Evolutionary conservation across 37 sponge, comb jelly and placozoan species (phyloP).

Genomic region (Geodia barretti): DNA sequence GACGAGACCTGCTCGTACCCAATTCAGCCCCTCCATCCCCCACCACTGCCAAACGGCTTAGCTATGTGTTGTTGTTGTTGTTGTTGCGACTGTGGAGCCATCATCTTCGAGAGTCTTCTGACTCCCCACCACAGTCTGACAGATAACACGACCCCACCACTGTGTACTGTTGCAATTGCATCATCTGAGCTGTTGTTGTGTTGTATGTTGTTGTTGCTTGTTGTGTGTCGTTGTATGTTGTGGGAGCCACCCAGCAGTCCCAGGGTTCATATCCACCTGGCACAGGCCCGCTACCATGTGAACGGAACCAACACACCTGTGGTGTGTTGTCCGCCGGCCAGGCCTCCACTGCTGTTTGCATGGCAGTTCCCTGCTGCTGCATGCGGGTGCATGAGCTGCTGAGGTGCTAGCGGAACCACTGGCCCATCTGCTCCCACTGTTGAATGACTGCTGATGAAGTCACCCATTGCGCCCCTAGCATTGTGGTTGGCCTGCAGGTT

Average conservation of each 20-base stretch:
- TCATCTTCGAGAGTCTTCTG: no score
- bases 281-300: neutral
- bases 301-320: neutral
- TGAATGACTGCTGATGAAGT: neutral
- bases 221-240: neutral
- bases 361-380: neutral
- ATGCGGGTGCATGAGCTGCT: no score
- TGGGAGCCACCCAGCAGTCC: neutral
- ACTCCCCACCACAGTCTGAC: no score
- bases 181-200: neutral
- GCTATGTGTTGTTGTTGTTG: conserved; percentile 3
- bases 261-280: neutral
- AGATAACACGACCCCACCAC: no score
- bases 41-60: neutral
- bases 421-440: neutral
- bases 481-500: conserved; percentile 1
- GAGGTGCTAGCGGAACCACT: neutral
- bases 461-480: neutral
- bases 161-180: no score
- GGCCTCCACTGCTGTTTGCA: conserved; percentile 17
- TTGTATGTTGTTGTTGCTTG: conserved; percentile 5
- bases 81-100: neutral
- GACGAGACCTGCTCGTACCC: neutral
- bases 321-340: conserved; percentile 1
- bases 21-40: neutral